These are phyloP conservation scores for Gymnocypris eckloni DNA, from an alignment of 2,797 vertebrate genomes.

Conservation along the genomic window DNA sequence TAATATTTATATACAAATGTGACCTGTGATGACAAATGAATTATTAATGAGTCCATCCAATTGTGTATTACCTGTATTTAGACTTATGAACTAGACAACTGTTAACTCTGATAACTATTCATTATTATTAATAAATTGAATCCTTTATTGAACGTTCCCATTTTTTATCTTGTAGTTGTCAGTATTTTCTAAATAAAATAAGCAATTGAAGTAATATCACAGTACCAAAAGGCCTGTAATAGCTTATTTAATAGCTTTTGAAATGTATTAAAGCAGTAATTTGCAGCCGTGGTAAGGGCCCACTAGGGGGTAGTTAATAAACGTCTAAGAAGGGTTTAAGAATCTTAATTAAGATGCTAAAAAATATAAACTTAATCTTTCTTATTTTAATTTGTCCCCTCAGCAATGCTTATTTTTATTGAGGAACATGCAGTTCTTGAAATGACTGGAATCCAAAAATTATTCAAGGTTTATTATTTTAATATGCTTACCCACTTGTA, in stretches of 20 bases:
- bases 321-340: neutral
- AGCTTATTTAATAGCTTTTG: neutral
- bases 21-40: neutral
- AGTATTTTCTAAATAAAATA: neutral
- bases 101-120: no score
- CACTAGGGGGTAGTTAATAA: neutral
- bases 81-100: neutral
- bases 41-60: neutral
- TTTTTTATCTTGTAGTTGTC: neutral
- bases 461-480: neutral
- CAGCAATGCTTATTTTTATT: neutral
- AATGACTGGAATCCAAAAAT: neutral
- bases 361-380: neutral
- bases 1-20: neutral
- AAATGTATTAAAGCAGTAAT: neutral
- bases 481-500: neutral
- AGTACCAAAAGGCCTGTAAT: neutral
- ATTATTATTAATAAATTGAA: neutral
- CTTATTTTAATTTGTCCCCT: neutral
- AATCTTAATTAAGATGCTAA: neutral
- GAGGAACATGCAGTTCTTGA: neutral
- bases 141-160: neutral
- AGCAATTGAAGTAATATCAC: neutral
- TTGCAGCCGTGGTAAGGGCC: neutral
- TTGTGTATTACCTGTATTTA: neutral